phyloP scores from a whole-genome alignment of 2,888 invertebrate genomes.

The Agrypnus murinus region DNA sequence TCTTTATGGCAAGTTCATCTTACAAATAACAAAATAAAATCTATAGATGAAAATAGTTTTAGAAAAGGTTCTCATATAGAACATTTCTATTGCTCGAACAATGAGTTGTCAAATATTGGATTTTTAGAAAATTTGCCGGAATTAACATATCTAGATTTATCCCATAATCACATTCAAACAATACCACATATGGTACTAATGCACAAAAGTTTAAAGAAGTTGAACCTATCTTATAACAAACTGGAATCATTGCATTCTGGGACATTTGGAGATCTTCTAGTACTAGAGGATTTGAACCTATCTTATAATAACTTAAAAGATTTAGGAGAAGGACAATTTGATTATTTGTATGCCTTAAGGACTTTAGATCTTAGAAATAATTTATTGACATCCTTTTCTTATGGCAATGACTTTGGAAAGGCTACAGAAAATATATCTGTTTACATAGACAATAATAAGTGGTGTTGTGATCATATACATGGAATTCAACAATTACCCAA shows the following conservation, averaged over 20 bases:
- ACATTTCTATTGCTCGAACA: slow-evolving; percentile 12
- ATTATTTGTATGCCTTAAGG: slow-evolving; percentile 14
- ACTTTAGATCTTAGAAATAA: slow-evolving; percentile 20
- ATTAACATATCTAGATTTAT: slow-evolving; percentile 30
- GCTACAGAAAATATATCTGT: slow-evolving; percentile 1
- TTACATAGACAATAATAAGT: slow-evolving; percentile 37
- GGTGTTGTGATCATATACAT: slow-evolving; percentile 35
- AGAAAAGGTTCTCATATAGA: not conserved
- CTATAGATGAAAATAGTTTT: slow-evolving; percentile 21
- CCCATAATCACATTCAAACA: slow-evolving; percentile 24
- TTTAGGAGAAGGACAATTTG: slow-evolving; percentile 21
- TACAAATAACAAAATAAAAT: not conserved
- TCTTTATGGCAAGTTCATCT: slow-evolving; percentile 1
- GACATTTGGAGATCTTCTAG: slow-evolving; percentile 27
- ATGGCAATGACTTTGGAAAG: not conserved
- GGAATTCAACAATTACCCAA: not conserved
- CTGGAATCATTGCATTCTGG: slow-evolving; percentile 25
- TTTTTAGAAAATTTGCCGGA: slow-evolving; percentile 20
- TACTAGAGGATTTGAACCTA: slow-evolving; percentile 22
- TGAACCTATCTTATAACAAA: slow-evolving; percentile 41
- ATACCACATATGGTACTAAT: slow-evolving; percentile 8
- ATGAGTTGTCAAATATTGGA: slow-evolving; percentile 9
- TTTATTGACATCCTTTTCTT: slow-evolving; percentile 1
- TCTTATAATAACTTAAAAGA: slow-evolving; percentile 28
- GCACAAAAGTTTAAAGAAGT: slow-evolving; percentile 1